A percentile compares a stretch with the other conserved stretches of the same genome.
Evolutionary conservation across 2,888 invertebrate genomes (phyloP).

Genomic region (Drepana falcataria): DNA sequence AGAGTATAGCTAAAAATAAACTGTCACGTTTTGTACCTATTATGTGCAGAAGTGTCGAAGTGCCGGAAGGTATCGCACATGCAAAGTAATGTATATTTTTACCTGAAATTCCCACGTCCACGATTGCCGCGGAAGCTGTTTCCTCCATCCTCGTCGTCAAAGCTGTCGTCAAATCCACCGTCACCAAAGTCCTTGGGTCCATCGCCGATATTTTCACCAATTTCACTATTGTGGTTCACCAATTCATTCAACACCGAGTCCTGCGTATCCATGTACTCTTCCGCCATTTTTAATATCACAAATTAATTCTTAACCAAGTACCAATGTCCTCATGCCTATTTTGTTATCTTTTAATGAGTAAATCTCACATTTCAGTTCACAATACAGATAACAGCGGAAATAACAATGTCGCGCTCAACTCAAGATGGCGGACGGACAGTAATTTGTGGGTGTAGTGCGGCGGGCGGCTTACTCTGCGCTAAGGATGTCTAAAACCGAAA

Average conservation of each 20-base stretch:
- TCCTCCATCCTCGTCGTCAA: conserved; percentile 60
- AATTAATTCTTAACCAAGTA: conserved; percentile 28
- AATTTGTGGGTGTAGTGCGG: background rate
- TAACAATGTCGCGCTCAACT: conserved; percentile 34
- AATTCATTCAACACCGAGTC: conserved; percentile 45
- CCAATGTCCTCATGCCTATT: conserved; percentile 56
- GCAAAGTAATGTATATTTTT: conserved; percentile 1
- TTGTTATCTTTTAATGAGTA: conserved; percentile 21
- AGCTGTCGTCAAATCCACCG: conserved; percentile 52
- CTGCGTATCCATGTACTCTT: conserved; percentile 63
- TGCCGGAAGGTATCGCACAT: background rate
- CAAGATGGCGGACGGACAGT: conserved; percentile 1
- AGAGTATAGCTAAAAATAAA: no score
- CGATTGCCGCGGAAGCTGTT: conserved; percentile 55
- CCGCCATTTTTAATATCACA: conserved; percentile 49
- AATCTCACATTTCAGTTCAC: conserved; percentile 20
- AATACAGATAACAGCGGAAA: conserved; percentile 33
- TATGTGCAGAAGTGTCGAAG: background rate
- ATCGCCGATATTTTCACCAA: conserved; percentile 39
- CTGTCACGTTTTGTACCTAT: no score
- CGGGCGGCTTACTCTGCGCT: background rate
- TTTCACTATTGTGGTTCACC: conserved; percentile 25
- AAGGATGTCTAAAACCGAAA: no score
- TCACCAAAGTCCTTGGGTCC: conserved; percentile 60
- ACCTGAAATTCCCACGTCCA: conserved; percentile 69